A percentile compares a stretch with the other conserved stretches of the same genome.
Conservation (phyloP, 1,140 invertebrate genomes). For the Pseudoatta argentina region DNA sequence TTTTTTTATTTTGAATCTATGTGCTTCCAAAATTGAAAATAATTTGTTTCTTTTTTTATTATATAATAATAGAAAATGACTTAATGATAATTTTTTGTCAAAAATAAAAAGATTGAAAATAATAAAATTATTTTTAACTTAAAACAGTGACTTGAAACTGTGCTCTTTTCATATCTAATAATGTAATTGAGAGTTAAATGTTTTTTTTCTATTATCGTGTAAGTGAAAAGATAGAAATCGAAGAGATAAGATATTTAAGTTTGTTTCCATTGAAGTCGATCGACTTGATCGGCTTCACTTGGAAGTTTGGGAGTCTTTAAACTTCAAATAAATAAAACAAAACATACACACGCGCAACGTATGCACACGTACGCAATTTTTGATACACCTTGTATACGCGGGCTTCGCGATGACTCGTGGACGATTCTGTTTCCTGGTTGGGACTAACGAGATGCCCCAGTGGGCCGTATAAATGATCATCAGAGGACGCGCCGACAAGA, state of each 20-base stretch:
- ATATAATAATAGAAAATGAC: too few species aligned
- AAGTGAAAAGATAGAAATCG: not conserved
- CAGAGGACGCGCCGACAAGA: slow-evolving; percentile 74
- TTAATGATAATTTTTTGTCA: too few species aligned
- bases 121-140: too few species aligned
- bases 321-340: not conserved
- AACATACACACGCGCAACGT: not conserved
- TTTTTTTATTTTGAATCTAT: too few species aligned
- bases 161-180: too few species aligned
- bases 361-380: not conserved
- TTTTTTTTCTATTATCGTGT: not conserved
- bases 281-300: too few species aligned
- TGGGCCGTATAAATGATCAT: slow-evolving; percentile 72
- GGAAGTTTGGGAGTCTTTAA: too few species aligned
- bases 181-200: not conserved
- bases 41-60: too few species aligned
- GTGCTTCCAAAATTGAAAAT: too few species aligned
- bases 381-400: slow-evolving; percentile 7
- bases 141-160: too few species aligned
- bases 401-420: slow-evolving; percentile 45
- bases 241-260: not conserved
- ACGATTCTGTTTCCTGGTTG: slow-evolving; percentile 75
- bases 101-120: too few species aligned
- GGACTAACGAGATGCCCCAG: slow-evolving; percentile 76
- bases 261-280: too few species aligned